Base-by-base conservation (phyloP, 2,888 invertebrate genomes). In the Acanthococcus lagerstroemiae region DNA sequence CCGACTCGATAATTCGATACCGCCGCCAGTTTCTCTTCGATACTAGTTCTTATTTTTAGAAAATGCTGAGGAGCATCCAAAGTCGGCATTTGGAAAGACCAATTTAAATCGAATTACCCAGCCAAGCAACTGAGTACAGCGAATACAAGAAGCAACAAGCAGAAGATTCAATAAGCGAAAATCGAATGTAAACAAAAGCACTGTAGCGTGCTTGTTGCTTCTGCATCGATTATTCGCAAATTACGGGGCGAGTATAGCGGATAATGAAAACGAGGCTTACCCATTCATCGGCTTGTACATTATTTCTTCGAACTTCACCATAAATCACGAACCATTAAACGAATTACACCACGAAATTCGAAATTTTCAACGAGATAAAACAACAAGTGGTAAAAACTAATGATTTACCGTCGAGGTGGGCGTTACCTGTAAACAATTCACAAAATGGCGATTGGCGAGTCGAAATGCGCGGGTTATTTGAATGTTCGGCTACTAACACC, bases 311-410 rank as follows among this genome's bases (percentile, higher is more conserved):
- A 48, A 9, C 19, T 48, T 15, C 15, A 48, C 19, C 48, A 48
- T 48, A 48, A 48, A 48, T 48, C 48, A 4, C 48, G 9, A 19
- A 19, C 48, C n/a, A n/a, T 19, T 15, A 48, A 15, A 9, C 9
- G 48, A n/a, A 2, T n/a, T 17, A 9, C 12, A 48, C 21, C 9
- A 48, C 48, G 3, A 48, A 48, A n/a, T 15, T 48, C 21, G 19
- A 19, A 48, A 48, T 19, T 17, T 19, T 21, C 7, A 15, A 48
- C 2, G 48, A 48, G 17, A 61, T 26, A 50, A 17, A 48, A 61
- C 55, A 61, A 58, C 58, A 58, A 58, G 58, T 58, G 58, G 58
- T 58, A 58, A 58, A 44, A 45, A 9, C 44, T 44, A 58, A 45
- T 37, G 58, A 58, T 58, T 58, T 58, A 58, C 46, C 50, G 22